phyloP scores from a whole-genome alignment of 2,888 invertebrate species.

The Hymenopus coronatus region DNA sequence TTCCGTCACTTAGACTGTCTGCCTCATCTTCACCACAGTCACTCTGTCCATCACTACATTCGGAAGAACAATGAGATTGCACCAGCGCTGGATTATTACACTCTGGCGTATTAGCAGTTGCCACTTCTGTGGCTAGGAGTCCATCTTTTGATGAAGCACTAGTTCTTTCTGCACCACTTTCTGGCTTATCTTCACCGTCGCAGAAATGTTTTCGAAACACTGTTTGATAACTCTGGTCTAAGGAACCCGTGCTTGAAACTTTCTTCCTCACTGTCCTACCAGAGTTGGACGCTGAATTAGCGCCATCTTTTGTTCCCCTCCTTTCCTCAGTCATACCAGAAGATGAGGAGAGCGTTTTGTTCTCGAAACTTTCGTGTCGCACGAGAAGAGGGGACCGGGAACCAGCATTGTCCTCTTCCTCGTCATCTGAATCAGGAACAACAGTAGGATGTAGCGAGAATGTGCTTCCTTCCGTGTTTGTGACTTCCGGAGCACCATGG shows the following conservation, averaged over 20 bases:
- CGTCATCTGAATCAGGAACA: conserved; percentile 38
- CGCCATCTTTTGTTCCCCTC: neutral
- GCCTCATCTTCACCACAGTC: conserved; percentile 4
- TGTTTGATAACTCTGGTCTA: conserved; percentile 23
- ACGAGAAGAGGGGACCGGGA: conserved; percentile 68
- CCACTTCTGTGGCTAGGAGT: conserved; percentile 52
- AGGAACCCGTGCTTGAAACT: conserved; percentile 21
- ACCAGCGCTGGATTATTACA: neutral
- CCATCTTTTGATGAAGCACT: conserved; percentile 71
- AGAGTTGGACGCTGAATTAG: neutral
- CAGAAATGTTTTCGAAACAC: conserved; percentile 23
- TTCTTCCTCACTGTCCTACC: neutral
- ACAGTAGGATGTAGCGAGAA: conserved; percentile 15
- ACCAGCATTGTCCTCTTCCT: conserved; percentile 66
- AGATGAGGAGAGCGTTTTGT: neutral
- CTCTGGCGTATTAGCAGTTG: neutral
- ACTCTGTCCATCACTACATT: neutral
- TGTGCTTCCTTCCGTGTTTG: conserved; percentile 6
- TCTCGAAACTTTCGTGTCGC: conserved; percentile 43
- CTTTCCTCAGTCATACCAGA: neutral
- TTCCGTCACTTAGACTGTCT: conserved; percentile 6
- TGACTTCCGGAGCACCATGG: conserved; percentile 6
- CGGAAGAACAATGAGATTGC: neutral
- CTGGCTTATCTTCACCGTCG: neutral
- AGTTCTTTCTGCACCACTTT: conserved; percentile 36